Percentiles rank a stretch among this genome's conserved stretches.
Evolutionary conservation across 2,797 vertebrate genomes (phyloP).

Genomic region (Galagoides demidoff): DNA sequence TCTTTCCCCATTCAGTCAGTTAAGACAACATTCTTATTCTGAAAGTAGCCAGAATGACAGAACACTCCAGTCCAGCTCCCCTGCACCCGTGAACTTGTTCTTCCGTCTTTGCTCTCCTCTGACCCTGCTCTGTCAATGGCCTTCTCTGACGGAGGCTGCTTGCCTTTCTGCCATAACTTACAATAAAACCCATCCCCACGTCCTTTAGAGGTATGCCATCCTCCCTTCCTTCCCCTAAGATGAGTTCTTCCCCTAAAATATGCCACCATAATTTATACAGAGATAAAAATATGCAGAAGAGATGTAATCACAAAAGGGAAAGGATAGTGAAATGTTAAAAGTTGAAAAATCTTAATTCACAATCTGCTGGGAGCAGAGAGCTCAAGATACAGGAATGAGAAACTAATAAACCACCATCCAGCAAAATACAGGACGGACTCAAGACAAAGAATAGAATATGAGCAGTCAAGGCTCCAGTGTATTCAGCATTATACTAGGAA

Average conservation of each 20-base stretch:
- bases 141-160: not conserved
- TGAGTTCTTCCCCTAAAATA: not conserved
- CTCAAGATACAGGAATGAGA: constrained; percentile 46
- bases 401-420: constrained; percentile 45
- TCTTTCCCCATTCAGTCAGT: not conserved
- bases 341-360: constrained; percentile 49
- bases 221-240: not conserved
- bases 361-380: constrained; percentile 31
- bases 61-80: not conserved
- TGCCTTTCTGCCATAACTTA: not conserved
- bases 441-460: constrained; percentile 4
- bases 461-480: not conserved
- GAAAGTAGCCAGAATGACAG: not conserved
- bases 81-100: not conserved
- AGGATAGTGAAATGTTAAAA: constrained; percentile 45
- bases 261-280: not conserved
- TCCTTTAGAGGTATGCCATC: not conserved
- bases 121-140: not conserved
- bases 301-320: constrained; percentile 14
- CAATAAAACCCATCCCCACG: not conserved
- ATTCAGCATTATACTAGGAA: constrained; percentile 23
- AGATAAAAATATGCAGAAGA: constrained; percentile 16
- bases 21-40: not conserved
- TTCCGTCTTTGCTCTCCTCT: not conserved
- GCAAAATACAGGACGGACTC: constrained; percentile 49